Evolutionary conservation across 2,113 vertebrate genomes (phyloP).

Genomic region (Pavo muticus): DNA sequence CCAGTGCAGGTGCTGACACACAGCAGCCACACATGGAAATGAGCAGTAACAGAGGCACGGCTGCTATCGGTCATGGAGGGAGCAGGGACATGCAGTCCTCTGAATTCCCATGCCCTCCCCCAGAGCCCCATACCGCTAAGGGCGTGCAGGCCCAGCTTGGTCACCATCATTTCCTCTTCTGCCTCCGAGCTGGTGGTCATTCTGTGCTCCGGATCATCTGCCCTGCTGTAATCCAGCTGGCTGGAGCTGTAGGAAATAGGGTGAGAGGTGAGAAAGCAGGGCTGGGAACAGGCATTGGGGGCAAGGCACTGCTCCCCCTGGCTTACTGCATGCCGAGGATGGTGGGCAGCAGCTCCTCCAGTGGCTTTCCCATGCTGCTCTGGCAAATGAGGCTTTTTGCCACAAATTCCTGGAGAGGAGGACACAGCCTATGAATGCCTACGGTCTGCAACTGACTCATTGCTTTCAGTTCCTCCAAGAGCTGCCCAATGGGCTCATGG

Average conservation of each 20-base stretch:
- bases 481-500: background rate
- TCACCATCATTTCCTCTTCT: conserved; percentile 70
- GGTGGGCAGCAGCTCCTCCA: conserved; percentile 83
- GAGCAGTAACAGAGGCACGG: no score
- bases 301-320: accelerated
- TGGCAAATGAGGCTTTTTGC: conserved; percentile 75
- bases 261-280: background rate
- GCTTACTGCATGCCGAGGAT: conserved; percentile 83
- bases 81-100: no score
- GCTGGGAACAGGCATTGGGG: accelerated
- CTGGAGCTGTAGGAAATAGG: background rate
- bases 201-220: background rate
- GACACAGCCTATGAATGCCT: background rate
- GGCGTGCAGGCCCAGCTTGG: conserved; percentile 73
- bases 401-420: conserved; percentile 80
- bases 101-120: background rate
- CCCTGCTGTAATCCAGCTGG: conserved; percentile 9
- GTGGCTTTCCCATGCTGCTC: conserved; percentile 62
- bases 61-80: background rate
- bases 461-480: background rate
- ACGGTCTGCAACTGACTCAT: accelerated
- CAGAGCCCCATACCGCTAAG: conserved; percentile 75
- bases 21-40: background rate
- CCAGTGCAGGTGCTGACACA: background rate
- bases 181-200: background rate